Evolutionary conservation across 2,888 invertebrate species (phyloP).

Genomic region (Dysmachus trigonus): DNA sequence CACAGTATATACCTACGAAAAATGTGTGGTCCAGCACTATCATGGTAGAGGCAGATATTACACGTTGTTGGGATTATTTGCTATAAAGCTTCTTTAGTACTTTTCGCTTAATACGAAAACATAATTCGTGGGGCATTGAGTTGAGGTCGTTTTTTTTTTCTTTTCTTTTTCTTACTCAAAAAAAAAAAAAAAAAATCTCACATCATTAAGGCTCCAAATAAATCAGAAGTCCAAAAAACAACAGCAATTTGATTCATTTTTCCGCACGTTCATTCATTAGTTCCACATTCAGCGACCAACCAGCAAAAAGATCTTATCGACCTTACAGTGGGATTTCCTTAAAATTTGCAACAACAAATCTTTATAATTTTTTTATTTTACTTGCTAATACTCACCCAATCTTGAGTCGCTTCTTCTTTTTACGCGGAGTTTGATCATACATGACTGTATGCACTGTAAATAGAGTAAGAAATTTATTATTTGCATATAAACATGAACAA

Average conservation of each 20-base stretch:
- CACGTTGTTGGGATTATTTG: not conserved
- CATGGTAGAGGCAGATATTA: not conserved
- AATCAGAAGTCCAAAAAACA: not conserved
- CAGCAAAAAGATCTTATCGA: not conserved
- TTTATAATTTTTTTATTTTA: not conserved
- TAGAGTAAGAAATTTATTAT: constrained; percentile 61
- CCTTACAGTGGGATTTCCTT: not conserved
- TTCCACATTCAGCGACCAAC: not conserved
- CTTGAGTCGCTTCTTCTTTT: constrained; percentile 87
- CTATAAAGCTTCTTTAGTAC: not conserved
- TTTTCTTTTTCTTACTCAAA: no score
- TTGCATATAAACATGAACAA: not conserved
- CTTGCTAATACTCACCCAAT: constrained; percentile 75
- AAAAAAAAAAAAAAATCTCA: not conserved
- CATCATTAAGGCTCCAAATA: not conserved
- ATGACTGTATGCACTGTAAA: constrained; percentile 90
- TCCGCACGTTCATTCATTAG: not conserved
- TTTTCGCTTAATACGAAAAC: not conserved
- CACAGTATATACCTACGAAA: not conserved
- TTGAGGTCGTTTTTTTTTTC: not conserved
- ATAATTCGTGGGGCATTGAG: not conserved
- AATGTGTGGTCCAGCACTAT: not conserved
- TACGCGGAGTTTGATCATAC: constrained; percentile 93
- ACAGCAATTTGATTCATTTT: not conserved
- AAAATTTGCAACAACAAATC: not conserved